Evolutionary conservation across 2,797 vertebrate genomes (phyloP).

Genomic region (Pseudochirops cupreus): DNA sequence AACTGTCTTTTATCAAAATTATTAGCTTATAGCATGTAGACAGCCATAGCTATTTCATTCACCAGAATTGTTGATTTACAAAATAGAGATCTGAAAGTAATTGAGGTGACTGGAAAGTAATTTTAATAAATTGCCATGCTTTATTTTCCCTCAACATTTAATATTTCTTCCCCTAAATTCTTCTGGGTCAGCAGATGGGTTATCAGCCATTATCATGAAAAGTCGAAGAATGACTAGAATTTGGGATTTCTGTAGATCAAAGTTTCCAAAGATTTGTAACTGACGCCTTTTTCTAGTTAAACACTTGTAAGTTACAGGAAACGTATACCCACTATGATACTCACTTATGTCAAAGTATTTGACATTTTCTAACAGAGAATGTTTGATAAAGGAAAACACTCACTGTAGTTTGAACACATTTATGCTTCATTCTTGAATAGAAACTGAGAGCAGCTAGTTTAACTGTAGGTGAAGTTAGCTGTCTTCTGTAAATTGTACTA

Average conservation of each 20-base stretch:
- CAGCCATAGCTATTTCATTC: slow-evolving; percentile 45
- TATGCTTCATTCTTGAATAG: slow-evolving; percentile 43
- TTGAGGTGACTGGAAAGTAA: slow-evolving; percentile 43
- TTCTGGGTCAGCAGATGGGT: neutral
- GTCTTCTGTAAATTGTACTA: neutral
- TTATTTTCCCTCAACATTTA: slow-evolving; percentile 46
- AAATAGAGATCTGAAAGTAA: slow-evolving; percentile 44
- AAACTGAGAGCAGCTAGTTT: slow-evolving; percentile 24
- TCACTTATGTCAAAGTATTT: neutral
- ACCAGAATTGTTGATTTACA: slow-evolving; percentile 48
- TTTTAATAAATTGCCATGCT: slow-evolving; percentile 50
- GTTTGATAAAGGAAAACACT: neutral
- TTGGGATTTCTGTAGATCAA: neutral
- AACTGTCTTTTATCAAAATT: slow-evolving; percentile 18
- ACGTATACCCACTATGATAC: neutral
- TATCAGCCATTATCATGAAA: neutral
- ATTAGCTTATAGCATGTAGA: slow-evolving; percentile 39
- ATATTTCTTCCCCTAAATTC: slow-evolving; percentile 20
- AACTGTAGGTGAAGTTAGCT: slow-evolving; percentile 13
- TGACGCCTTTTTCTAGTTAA: neutral
- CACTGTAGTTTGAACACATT: neutral
- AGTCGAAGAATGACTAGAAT: slow-evolving; percentile 46
- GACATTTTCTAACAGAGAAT: neutral
- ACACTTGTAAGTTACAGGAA: neutral
- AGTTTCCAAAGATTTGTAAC: neutral